These are phyloP conservation scores for Pseudochaenichthys georgianus DNA, from an alignment of 2,797 vertebrate genomes.

Conservation along the genomic window DNA sequence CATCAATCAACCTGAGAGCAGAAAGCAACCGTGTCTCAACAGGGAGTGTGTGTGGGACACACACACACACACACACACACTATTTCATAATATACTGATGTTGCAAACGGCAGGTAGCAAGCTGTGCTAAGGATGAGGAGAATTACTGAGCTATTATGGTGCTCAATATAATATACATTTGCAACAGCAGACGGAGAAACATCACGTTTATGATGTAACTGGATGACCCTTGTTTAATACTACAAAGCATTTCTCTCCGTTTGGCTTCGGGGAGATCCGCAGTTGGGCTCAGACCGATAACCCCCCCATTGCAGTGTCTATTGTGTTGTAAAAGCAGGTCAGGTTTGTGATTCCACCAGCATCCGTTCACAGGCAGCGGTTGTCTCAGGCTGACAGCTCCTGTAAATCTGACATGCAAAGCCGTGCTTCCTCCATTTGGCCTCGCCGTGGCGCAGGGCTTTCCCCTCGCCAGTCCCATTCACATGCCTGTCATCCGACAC, in stretches of 20 bases:
- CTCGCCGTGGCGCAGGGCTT: slow-evolving; percentile 47
- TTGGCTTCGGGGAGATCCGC: slow-evolving; percentile 25
- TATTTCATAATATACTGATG: slow-evolving; percentile 36
- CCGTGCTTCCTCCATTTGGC: slow-evolving; percentile 34
- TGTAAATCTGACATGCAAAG: slow-evolving; percentile 55
- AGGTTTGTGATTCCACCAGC: slow-evolving; percentile 35
- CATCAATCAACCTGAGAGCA: slow-evolving; percentile 44
- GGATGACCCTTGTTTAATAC: slow-evolving; percentile 30
- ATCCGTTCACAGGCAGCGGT: slow-evolving; percentile 29
- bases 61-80: too few species aligned
- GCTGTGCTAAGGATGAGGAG: slow-evolving; percentile 2
- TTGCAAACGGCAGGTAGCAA: slow-evolving; percentile 26
- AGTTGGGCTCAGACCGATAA: slow-evolving; percentile 32
- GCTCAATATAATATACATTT: slow-evolving; percentile 23
- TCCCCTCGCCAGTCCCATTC: slow-evolving; percentile 39
- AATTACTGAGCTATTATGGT: slow-evolving; percentile 3
- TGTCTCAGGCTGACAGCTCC: slow-evolving; percentile 49
- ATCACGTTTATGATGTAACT: slow-evolving; percentile 15
- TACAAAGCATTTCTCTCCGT: slow-evolving; percentile 10
- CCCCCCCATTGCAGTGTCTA: not conserved
- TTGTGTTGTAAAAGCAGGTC: slow-evolving; percentile 24
- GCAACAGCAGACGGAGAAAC: slow-evolving; percentile 15
- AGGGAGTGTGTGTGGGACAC: not conserved
- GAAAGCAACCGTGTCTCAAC: slow-evolving; percentile 13
- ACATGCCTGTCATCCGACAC: slow-evolving; percentile 44